phyloP scores from a whole-genome alignment of 2,888 invertebrate genomes.

The Rotaria macrura region DNA sequence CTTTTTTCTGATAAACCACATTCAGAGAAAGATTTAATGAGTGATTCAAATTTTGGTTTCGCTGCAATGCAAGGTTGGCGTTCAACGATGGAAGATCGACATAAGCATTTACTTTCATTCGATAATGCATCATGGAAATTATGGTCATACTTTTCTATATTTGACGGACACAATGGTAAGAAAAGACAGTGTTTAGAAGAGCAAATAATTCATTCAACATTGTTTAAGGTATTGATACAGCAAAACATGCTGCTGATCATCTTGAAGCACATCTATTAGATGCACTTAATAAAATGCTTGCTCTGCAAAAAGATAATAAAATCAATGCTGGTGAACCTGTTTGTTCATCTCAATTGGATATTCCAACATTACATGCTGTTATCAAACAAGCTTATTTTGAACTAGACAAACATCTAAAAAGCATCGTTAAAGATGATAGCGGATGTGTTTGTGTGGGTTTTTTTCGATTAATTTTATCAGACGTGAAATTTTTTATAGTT shows the following conservation, averaged over 20 bases:
- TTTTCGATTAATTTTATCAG: background rate
- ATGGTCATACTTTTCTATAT: constrained; percentile 85
- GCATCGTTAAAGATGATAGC: background rate
- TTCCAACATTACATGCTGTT: background rate
- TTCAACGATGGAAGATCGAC: constrained; percentile 85
- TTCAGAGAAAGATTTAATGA: constrained; percentile 89
- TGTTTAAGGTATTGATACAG: background rate
- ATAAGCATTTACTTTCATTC: constrained; percentile 74
- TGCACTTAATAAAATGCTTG: background rate
- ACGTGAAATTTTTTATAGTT: background rate
- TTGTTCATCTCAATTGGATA: background rate
- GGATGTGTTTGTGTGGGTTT: background rate
- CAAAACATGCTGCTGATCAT: background rate
- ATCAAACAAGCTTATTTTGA: constrained; percentile 14
- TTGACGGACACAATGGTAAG: constrained; percentile 92
- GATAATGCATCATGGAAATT: constrained; percentile 49
- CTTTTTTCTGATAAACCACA: constrained; percentile 91
- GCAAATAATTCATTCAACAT: background rate
- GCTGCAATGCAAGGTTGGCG: constrained; percentile 95
- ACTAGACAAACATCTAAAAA: background rate
- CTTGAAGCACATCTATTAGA: constrained; percentile 12
- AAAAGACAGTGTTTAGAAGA: constrained; percentile 1
- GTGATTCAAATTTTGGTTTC: constrained; percentile 68
- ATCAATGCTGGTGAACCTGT: background rate
- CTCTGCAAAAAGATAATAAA: background rate